phyloP scores from a whole-genome alignment of 2,797 vertebrate genomes.

The Chrosomus eos region DNA sequence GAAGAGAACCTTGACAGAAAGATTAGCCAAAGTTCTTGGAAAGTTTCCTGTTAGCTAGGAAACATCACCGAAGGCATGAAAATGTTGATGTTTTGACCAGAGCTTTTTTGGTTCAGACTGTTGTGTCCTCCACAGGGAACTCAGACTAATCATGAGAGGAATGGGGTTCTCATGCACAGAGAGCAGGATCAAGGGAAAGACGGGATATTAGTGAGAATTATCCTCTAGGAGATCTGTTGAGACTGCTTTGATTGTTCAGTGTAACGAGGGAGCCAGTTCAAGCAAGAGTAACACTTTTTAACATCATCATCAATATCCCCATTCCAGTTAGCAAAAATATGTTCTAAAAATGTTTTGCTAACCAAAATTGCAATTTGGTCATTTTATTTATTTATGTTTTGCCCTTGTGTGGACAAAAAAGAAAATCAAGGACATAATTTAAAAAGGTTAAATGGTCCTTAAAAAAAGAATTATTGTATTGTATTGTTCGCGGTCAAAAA shows the following conservation, averaged over 20 bases:
- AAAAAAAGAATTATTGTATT: too few species aligned
- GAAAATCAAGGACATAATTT: too few species aligned
- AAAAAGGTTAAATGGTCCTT: too few species aligned
- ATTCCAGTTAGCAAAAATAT: neutral
- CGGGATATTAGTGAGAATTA: slow-evolving; percentile 44
- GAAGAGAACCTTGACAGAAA: neutral
- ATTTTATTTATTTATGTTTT: too few species aligned
- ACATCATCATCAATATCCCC: slow-evolving; percentile 44
- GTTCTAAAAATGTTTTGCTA: neutral
- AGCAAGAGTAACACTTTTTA: slow-evolving; percentile 69
- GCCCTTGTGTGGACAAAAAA: too few species aligned
- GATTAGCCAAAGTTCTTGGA: neutral
- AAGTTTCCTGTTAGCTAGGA: neutral
- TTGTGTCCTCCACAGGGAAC: slow-evolving; percentile 26
- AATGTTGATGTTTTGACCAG: neutral
- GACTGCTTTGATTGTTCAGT: slow-evolving; percentile 65
- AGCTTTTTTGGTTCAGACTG: slow-evolving; percentile 15
- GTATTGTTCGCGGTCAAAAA: too few species aligned
- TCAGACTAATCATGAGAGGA: slow-evolving; percentile 36
- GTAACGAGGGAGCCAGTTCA: slow-evolving; percentile 62
- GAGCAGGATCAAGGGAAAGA: slow-evolving; percentile 27
- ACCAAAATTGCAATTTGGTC: neutral
- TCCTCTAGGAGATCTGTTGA: slow-evolving; percentile 26
- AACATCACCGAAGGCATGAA: neutral
- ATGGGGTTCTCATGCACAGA: slow-evolving; percentile 30